A percentile compares a stretch with the other conserved stretches of the same genome.
Evolutionary conservation across 1,140 invertebrate species (phyloP).

Genomic region (Pseudoatta argentina): DNA sequence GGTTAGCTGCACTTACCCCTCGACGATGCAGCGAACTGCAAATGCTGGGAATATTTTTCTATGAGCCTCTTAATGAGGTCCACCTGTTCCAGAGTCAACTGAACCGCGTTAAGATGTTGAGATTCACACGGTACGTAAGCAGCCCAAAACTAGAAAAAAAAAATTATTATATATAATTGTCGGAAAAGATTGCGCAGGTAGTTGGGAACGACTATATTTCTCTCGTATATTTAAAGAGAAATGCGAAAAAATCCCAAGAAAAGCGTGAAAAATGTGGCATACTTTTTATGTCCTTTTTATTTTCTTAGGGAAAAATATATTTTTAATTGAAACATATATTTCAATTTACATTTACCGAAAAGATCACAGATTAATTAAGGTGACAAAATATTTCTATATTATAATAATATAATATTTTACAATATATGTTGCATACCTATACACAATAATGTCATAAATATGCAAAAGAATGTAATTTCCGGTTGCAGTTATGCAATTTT

Average conservation of each 20-base stretch:
- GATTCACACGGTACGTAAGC: constrained; percentile 94
- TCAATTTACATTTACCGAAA: constrained; percentile 14
- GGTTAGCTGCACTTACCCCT: constrained; percentile 87
- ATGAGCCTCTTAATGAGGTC: constrained; percentile 94
- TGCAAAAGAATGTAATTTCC: constrained; percentile 12
- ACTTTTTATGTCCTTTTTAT: not conserved
- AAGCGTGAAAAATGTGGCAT: not conserved
- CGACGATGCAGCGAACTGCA: constrained; percentile 92
- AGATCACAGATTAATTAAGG: not conserved
- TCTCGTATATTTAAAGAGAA: constrained; percentile 19
- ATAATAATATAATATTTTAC: not conserved
- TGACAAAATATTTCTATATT: not conserved
- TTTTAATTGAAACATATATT: constrained; percentile 6
- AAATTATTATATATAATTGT: constrained; percentile 3
- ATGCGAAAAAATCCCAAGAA: not conserved
- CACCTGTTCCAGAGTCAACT: constrained; percentile 94
- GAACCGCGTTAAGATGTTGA: constrained; percentile 94
- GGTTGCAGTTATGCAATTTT: not conserved
- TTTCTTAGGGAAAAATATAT: not conserved
- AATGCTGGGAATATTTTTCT: constrained; percentile 92
- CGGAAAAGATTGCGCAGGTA: not conserved
- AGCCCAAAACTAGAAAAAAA: constrained; percentile 92
- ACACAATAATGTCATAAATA: not conserved
- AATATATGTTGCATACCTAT: not conserved
- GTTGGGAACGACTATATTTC: not conserved